Base-by-base conservation (phyloP, 2,888 invertebrate species). In the Ametastegia equiseti region DNA sequence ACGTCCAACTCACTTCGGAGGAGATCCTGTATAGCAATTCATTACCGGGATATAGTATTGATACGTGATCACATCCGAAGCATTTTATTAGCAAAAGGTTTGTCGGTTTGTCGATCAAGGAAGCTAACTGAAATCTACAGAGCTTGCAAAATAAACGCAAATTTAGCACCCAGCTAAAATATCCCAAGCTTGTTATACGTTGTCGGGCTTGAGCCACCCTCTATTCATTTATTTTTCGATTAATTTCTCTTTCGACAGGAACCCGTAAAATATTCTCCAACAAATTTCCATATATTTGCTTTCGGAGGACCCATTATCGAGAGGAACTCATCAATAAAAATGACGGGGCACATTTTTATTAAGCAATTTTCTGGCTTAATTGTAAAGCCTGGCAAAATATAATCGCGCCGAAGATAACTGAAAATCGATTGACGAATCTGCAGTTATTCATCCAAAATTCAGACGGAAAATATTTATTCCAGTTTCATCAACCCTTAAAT, bases 231-330 rank as follows among this genome's bases (percentile, higher is more conserved):
- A 75, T 75, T 75, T 36, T 75, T 54, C 30, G 54, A 54, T 75
- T 54, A 54, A 75, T 57, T 36, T 33, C 36, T 54, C 36, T 23
- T 36, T 36, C 54, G 54, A 19, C 54, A 57, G 39, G 11, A n/a
- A 30, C 19, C 75, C 9, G n/a, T 36, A 50, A 57, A 75, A 75
- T 75, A 75, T 75, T 75, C 54, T 54, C 2, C 75, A 23, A 57
- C 75, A 19, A 54, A 75, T 54, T 75, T 50, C 75, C 57, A 57
- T 75, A 54, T 36, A 75, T 75, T 75, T 54, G 23, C 75, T 54
- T 75, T 23, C 54, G 27, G 1, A 54, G n/a, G 54, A 57, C 19
- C 71, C 36, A 75, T 75, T 75, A 75, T 39, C n/a, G 75, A 54
- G 36, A 47, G 71, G 42, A 71, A 75, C 36, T 75, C 19, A 54